phyloP scores from a whole-genome alignment of 2,797 vertebrate species.

The Hippocampus kuda region DNA sequence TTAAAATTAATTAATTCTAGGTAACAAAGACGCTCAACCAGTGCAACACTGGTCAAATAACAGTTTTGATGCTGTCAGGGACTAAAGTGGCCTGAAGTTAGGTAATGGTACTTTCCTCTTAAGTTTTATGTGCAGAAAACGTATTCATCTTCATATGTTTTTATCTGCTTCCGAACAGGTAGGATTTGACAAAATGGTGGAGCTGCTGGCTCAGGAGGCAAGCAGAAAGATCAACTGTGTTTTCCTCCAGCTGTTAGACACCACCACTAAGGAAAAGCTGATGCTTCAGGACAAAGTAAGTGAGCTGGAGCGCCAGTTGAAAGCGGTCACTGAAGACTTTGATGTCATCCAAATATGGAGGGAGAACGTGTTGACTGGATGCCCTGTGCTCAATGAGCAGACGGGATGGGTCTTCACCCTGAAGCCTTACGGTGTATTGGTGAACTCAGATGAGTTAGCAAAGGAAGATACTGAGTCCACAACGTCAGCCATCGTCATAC shows the following conservation, averaged over 20 bases:
- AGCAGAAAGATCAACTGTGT: conserved; percentile 42
- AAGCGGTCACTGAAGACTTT: not conserved
- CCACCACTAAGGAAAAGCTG: conserved; percentile 26
- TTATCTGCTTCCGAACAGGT: conserved; percentile 15
- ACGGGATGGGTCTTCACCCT: conserved; percentile 38
- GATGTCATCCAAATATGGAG: conserved; percentile 38
- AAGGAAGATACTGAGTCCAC: not conserved
- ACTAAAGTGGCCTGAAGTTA: too few relatives aligned
- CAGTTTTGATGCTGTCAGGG: too few relatives aligned
- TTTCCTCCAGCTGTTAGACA: conserved; percentile 36
- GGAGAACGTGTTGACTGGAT: conserved; percentile 46
- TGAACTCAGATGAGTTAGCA: not conserved
- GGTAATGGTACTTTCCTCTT: not conserved
- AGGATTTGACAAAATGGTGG: conserved; percentile 10
- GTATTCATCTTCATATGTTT: not conserved
- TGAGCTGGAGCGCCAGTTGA: conserved; percentile 36
- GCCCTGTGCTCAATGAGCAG: conserved; percentile 44
- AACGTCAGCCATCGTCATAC: not conserved
- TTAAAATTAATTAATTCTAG: too few relatives aligned
- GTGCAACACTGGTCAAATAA: too few relatives aligned
- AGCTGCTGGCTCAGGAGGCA: conserved; percentile 38
- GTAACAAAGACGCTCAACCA: too few relatives aligned
- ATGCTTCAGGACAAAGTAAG: conserved; percentile 22
- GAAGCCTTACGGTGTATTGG: conserved; percentile 36
- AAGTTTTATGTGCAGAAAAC: not conserved